Base-by-base conservation (phyloP, 2,888 invertebrate species). In the Drosophila leonis region DNA sequence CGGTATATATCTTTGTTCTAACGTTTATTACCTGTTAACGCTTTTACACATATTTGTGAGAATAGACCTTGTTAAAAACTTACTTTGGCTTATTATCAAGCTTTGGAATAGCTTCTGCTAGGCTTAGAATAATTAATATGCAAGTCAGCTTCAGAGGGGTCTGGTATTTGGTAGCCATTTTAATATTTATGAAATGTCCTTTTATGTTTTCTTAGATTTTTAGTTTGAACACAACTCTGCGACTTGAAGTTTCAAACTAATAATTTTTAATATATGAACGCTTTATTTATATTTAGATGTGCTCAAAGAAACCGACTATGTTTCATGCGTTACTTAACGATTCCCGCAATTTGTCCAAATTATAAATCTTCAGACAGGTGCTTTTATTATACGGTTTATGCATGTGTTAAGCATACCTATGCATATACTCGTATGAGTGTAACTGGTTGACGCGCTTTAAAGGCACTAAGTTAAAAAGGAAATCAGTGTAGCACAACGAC, bases 401-500 rank as follows among this genome's bases (percentile, higher is more conserved):
- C 77, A 56, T 70, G 57, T 56, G 33, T 62, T 27, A 51, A 60
- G 29, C 24, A 57, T 37, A 20, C 13, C 18, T n/a, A 13, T 33
- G 24, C 31, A 20, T 48, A 42, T 35, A 9, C 13, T 29, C 9
- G 35, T 46, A 33, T 33, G 27, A 18, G 18, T 63, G 29, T 31
- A 44, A 39, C 57, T 59, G 63, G 61, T 65, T 80, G 74, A 65
- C 67, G 68, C 69, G 64, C 66, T 18, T 4, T 62, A 67, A 69
- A 54, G 51, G 39, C 65, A 67, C 69, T 62, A 51, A 60, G 65
- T 51, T 55, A 67, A 67, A 66, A 68, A 69, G 62, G 60, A 78
- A 83, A 60, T 70, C 83, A 90, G 80, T 90, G 85, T 90, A 85
- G 75, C 91, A 81, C 67, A 77, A 73, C 90, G 82, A 70, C 71